These are phyloP conservation scores for Natator depressus DNA, from an alignment of 2,113 vertebrate genomes.

Conservation along the genomic window DNA sequence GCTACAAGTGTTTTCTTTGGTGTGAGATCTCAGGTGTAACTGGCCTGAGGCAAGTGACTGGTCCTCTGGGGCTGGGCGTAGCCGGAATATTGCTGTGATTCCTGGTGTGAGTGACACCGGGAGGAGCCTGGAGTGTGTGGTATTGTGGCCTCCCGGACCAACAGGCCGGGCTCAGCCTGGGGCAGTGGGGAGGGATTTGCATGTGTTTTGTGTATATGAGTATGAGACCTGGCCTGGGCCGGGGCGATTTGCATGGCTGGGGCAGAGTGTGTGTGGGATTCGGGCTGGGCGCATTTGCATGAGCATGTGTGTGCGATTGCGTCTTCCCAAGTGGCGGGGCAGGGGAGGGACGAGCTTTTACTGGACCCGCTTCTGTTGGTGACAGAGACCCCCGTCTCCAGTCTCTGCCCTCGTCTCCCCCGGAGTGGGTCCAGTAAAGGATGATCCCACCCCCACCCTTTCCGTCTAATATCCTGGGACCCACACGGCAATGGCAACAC, in stretches of 20 bases:
- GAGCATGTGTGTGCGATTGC: background rate
- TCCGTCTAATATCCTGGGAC: background rate
- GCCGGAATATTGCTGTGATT: background rate
- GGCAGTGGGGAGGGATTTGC: background rate
- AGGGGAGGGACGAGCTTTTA: background rate
- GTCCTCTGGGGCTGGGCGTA: too few species aligned
- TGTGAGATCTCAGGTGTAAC: too few species aligned
- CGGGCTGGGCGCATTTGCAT: background rate
- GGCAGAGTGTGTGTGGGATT: too few species aligned
- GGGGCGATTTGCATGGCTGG: background rate
- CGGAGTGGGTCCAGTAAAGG: too few species aligned
- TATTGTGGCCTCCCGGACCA: background rate
- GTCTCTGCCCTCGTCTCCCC: too few species aligned
- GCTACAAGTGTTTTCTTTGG: background rate
- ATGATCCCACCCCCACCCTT: too few species aligned
- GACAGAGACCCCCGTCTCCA: too few species aligned
- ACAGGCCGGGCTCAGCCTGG: too few species aligned
- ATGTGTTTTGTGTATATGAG: background rate
- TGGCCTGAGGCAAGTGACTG: too few species aligned
- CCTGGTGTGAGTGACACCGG: too few species aligned
- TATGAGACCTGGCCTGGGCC: too few species aligned
- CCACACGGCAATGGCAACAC: background rate
- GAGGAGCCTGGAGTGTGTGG: too few species aligned
- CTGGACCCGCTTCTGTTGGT: background rate
- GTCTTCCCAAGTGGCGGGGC: background rate